phyloP scores from a whole-genome alignment of 1,140 invertebrate genomes.

The Lepidotrigona ventralis region DNA sequence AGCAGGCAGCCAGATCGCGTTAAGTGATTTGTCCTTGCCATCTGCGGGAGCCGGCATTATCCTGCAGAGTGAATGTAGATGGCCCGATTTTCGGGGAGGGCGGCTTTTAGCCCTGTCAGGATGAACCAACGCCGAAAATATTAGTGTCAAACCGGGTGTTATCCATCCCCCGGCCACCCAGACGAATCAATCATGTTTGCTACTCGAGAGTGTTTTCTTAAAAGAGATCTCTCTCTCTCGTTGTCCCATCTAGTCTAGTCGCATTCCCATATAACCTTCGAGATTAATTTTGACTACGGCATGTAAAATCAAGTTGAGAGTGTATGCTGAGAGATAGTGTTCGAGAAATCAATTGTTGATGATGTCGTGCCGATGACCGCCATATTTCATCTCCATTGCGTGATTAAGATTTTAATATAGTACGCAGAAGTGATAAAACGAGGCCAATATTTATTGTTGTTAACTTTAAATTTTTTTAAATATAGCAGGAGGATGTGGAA shows the following conservation, averaged over 20 bases:
- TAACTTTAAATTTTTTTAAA: too few relatives aligned
- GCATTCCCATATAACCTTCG: too few relatives aligned
- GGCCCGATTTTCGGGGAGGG: slow-evolving; percentile 48
- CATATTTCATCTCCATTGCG: too few relatives aligned
- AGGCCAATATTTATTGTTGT: too few relatives aligned
- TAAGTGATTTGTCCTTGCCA: slow-evolving; percentile 77
- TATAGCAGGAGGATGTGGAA: too few relatives aligned
- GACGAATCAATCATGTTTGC: slow-evolving; percentile 51
- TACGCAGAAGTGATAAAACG: too few relatives aligned
- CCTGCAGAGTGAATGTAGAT: slow-evolving; percentile 59
- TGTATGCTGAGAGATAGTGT: too few relatives aligned
- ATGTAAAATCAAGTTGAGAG: too few relatives aligned
- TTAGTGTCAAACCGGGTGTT: slow-evolving; percentile 44
- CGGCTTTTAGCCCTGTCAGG: slow-evolving; percentile 33
- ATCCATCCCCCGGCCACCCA: neutral
- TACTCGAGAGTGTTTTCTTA: neutral
- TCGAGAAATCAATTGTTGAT: too few relatives aligned
- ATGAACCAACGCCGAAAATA: slow-evolving; percentile 34
- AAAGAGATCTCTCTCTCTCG: neutral
- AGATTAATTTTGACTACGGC: neutral
- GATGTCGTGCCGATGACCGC: too few relatives aligned
- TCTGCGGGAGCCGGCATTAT: slow-evolving; percentile 55
- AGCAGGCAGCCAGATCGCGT: slow-evolving; percentile 46
- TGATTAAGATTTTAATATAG: too few relatives aligned
- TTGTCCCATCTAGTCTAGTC: neutral